Evolutionary conservation across 2,797 vertebrate genomes (phyloP).

Genomic region (Zenarchopterus dispar): DNA sequence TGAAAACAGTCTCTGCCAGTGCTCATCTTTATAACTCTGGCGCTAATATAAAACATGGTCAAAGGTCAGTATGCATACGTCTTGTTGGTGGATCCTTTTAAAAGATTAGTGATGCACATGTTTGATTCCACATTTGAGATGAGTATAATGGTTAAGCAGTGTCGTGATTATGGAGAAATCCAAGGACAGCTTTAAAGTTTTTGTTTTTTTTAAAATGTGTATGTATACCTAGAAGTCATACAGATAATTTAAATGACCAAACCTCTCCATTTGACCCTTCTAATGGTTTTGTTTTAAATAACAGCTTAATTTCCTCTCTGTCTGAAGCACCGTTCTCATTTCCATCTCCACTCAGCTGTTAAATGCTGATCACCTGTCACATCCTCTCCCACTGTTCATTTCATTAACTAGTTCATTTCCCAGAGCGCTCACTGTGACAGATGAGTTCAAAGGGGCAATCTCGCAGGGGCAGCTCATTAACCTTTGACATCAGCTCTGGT

Average conservation of each 20-base stretch:
- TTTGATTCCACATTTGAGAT: neutral
- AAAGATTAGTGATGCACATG: conserved; percentile 2
- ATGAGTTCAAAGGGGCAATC: conserved; percentile 55
- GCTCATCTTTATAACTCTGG: conserved; percentile 69
- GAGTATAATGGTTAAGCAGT: neutral
- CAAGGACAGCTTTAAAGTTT: neutral
- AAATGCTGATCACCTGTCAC: conserved; percentile 58
- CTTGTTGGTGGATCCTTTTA: conserved; percentile 18
- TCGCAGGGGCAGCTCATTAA: conserved; percentile 62
- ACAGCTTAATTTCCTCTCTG: neutral
- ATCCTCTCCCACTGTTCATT: conserved; percentile 59
- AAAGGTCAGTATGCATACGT: conserved; percentile 73
- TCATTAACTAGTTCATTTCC: conserved; percentile 71
- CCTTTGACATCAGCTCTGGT: conserved; percentile 68
- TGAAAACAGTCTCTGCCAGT: conserved; percentile 22
- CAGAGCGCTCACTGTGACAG: conserved; percentile 53
- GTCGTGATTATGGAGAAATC: neutral
- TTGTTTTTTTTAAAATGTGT: too few relatives aligned
- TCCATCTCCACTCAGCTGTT: conserved; percentile 47
- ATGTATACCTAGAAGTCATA: too few relatives aligned
- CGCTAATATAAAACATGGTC: conserved; percentile 67
- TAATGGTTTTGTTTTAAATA: conserved; percentile 7
- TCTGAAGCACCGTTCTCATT: conserved; percentile 38
- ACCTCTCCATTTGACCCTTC: too few relatives aligned
- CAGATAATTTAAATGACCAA: too few relatives aligned